These are phyloP conservation scores for Netelia fuscicornis DNA, from an alignment of 2,888 invertebrate species.

Conservation along the genomic window DNA sequence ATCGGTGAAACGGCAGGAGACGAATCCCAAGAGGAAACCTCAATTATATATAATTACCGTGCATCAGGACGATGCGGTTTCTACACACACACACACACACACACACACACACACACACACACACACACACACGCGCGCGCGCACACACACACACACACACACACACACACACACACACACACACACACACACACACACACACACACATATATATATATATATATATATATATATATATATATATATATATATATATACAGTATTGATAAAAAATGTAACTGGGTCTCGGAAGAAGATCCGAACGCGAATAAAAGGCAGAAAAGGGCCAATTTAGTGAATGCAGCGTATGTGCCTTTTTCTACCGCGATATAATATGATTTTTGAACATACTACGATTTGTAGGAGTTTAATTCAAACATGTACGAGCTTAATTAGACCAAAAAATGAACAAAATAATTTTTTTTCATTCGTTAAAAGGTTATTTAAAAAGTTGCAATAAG, in stretches of 20 bases:
- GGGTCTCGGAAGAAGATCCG: conserved; percentile 54
- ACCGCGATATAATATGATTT: conserved; percentile 21
- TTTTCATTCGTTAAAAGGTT: no score
- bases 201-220: no score
- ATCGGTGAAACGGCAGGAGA: conserved; percentile 28
- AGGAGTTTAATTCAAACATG: not conserved
- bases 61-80: conserved; percentile 28
- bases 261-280: conserved; percentile 56
- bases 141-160: no score
- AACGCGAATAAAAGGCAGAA: conserved; percentile 58
- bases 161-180: no score
- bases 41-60: conserved; percentile 68
- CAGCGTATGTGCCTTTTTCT: conserved; percentile 21
- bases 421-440: not conserved
- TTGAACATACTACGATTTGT: conserved; percentile 34
- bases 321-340: conserved; percentile 65
- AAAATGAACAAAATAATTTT: no score
- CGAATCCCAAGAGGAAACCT: conserved; percentile 44
- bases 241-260: conserved; percentile 29
- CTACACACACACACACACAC: no score
- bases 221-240: no score
- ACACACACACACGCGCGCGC: no score
- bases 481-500: no score
- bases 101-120: no score
- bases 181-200: no score